A percentile compares a stretch with the other conserved stretches of the same genome.
phyloP scores from a whole-genome alignment of 2,888 invertebrate genomes.

The Cataglyphis livida region DNA sequence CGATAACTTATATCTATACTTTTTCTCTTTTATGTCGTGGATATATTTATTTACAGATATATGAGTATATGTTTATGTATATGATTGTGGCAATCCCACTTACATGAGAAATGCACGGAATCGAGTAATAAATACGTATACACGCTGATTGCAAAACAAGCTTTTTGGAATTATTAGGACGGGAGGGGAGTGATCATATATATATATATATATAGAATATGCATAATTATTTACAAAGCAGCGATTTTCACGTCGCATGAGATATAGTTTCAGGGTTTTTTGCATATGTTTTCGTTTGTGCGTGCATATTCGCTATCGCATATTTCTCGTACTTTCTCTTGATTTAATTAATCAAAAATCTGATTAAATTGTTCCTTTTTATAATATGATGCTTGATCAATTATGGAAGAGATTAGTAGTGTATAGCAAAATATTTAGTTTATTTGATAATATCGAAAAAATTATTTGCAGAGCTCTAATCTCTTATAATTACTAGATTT shows the following conservation, averaged over 20 bases:
- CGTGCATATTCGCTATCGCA: background rate
- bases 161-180: slow-evolving; percentile 59
- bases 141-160: slow-evolving; percentile 42
- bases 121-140: slow-evolving; percentile 49
- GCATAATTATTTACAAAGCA: slow-evolving; percentile 67
- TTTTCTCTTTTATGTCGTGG: slow-evolving; percentile 35
- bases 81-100: slow-evolving; percentile 11
- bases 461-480: background rate
- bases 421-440: slow-evolving; percentile 1
- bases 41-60: slow-evolving; percentile 53
- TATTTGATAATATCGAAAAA: background rate
- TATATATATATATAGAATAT: too few species aligned
- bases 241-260: slow-evolving; percentile 15
- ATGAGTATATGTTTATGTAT: slow-evolving; percentile 45
- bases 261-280: background rate
- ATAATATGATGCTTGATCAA: background rate
- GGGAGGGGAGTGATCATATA: slow-evolving; percentile 59
- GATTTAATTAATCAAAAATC: background rate
- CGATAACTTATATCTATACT: slow-evolving; percentile 52
- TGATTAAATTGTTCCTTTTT: background rate
- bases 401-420: too few species aligned
- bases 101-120: slow-evolving; percentile 45
- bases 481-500: background rate
- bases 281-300: background rate
- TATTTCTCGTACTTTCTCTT: background rate